Evolutionary conservation across 2,113 vertebrate genomes (phyloP).

Genomic region (Cercopithecus mona): DNA sequence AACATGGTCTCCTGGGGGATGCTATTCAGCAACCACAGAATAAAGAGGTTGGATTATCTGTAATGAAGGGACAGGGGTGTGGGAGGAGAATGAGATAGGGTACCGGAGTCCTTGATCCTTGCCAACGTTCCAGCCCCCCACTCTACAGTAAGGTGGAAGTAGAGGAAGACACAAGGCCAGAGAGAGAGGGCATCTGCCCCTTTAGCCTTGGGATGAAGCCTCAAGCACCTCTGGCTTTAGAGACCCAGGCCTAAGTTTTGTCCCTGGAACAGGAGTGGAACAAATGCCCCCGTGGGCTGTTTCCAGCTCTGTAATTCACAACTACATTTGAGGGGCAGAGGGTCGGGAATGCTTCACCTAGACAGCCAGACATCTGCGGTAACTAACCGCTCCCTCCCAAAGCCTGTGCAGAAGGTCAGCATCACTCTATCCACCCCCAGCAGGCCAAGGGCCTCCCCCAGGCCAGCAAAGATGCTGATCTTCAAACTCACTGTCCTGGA

Average conservation of each 20-base stretch:
- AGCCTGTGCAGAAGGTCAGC: not conserved
- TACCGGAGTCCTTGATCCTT: not conserved
- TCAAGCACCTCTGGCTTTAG: not conserved
- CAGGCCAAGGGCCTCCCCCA: not conserved
- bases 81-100: not conserved
- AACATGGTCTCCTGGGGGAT: no score
- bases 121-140: not conserved
- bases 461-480: constrained; percentile 17
- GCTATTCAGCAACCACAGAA: not conserved
- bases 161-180: rapidly evolving
- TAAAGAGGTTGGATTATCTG: not conserved
- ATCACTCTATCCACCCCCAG: not conserved
- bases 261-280: not conserved
- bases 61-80: not conserved
- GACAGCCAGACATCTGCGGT: not conserved
- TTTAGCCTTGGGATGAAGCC: not conserved
- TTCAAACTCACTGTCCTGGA: constrained; percentile 67
- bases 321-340: not conserved
- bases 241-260: not conserved
- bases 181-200: not conserved
- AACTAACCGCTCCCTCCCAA: not conserved
- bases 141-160: not conserved
- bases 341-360: not conserved
- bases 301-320: not conserved
- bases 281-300: not conserved